Evolutionary conservation across 2,888 invertebrate species (phyloP).

Genomic region (Agonopterix alstromeriana): DNA sequence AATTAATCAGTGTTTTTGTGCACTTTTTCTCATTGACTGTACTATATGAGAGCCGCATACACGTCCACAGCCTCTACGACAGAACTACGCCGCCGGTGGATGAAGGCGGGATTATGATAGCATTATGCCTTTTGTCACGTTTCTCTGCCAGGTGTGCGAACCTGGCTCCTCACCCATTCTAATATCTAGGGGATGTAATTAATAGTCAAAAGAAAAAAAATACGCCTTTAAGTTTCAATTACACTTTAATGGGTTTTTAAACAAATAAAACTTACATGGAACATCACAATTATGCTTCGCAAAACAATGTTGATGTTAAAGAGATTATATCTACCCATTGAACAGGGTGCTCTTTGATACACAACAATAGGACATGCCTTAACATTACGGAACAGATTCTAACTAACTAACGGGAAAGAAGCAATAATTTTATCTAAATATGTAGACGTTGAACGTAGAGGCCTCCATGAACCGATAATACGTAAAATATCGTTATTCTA

Average conservation of each 20-base stretch:
- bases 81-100: too few relatives aligned
- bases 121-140: too few relatives aligned
- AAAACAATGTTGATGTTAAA: slow-evolving; percentile 61
- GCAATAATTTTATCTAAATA: slow-evolving; percentile 31
- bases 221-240: slow-evolving; percentile 33
- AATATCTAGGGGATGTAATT: too few relatives aligned
- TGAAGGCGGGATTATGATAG: too few relatives aligned
- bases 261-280: slow-evolving; percentile 71
- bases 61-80: too few relatives aligned
- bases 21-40: too few relatives aligned
- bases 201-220: slow-evolving; percentile 14
- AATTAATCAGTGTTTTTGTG: too few relatives aligned
- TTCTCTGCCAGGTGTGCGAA: too few relatives aligned
- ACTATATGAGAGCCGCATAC: too few relatives aligned
- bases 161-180: too few relatives aligned
- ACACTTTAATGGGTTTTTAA: slow-evolving; percentile 69
- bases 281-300: slow-evolving; percentile 78
- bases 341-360: slow-evolving; percentile 23
- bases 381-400: slow-evolving; percentile 36
- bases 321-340: slow-evolving; percentile 35
- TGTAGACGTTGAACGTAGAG: slow-evolving; percentile 35
- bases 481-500: slow-evolving; percentile 15
- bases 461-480: slow-evolving; percentile 22
- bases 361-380: slow-evolving; percentile 43
- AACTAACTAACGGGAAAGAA: slow-evolving; percentile 39